Base-by-base conservation (phyloP, 2,797 vertebrate genomes). In the Tokudaia muenninki region DNA sequence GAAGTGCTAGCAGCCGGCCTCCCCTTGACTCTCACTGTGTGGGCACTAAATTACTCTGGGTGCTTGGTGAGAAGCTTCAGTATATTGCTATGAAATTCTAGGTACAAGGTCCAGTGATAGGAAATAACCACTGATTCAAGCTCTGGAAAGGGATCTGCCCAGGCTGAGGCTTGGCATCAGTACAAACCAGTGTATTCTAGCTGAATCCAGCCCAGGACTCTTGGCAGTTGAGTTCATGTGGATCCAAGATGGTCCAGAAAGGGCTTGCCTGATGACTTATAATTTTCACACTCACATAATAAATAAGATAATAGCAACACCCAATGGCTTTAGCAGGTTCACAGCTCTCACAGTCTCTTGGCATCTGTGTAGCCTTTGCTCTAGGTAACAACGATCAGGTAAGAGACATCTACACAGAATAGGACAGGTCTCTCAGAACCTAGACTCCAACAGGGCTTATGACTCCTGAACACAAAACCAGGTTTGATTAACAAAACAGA, bases 11-110 rank as follows among this genome's bases (percentile, higher is more conserved):
- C 89, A 93, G 91, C 80, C 61, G 89, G 57, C 57, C 92, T 95
- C 92, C 92, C 50, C 34, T 57, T 94, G 78, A 84, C 47, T 90
- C 61, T 92, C 81, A 55, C 91, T 67, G 61, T 75, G 87, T 83
- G 74, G 80, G 57, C 77, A 83, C 37, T 89, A 93, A 94, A 95
- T 97, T 95, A 93, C 88, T 94, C 80, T 50, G 90, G 67, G 83
- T 29, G 3, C 8, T n/a, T 84, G 57, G 80, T 90, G 34, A 97
- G 92, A 92, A 2, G 6, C 65, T 77, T 87, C 84, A 92, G 79
- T 24, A 74, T 14, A 2, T 84, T 31, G n/a, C 61, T 84, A 74
- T 37, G 52, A 77, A 93, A 91, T 59, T 55, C 24, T 7, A 70
- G 82, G 52, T 95, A 92, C 67, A 63, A 87, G 44, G 47, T 92